Base-by-base conservation (phyloP, 1,140 invertebrate species). In the Agrypnia vestita region DNA sequence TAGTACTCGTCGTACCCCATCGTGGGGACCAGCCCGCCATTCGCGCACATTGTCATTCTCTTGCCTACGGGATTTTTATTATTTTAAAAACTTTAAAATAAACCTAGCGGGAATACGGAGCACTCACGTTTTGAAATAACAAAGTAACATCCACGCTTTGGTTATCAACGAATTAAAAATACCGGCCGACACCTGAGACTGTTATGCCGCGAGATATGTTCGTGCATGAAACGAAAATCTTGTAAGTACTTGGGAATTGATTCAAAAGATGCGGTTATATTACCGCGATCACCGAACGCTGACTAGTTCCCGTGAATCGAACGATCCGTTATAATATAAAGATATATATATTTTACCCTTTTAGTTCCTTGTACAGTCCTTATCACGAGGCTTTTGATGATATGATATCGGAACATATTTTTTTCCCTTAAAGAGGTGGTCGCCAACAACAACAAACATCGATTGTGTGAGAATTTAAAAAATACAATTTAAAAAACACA, bases 1-100 rank as follows among this genome's bases (percentile, higher is more conserved):
- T 94, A 94, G 80, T 89, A 91, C 78, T 93, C 92, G 82, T 93
- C 90, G 56, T 90, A 90, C 13, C 85, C 86, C 25, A 35, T 35
- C 25, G 25, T 35, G 59, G 87, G 88, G 47, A 85, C 86, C 87
- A 89, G 88, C 62, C 89, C 88, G 35, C 85, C 85, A 81, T 81
- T 83, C 17, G 89, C 89, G 86, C 90, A 89, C 89, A 90, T 91
- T 87, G 84, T 90, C 88, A 89, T 90, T 78, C 84, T 86, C 79
- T 67, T 61, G 43, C 49, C 17, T 75, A 55, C 19, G 51, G 55
- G n/a, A 55, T 62, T 44, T 15, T 59, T 64, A 12, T 9, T 25
- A 64, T 35, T 64, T 43, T 8, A 19, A 35, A 35, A 19, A 64
- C 61, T 64, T 64, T 35, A 8, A 6, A 10, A 19, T 59, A 17